Conservation (phyloP, 1,140 invertebrate genomes). For the Euborellia annulipes region DNA sequence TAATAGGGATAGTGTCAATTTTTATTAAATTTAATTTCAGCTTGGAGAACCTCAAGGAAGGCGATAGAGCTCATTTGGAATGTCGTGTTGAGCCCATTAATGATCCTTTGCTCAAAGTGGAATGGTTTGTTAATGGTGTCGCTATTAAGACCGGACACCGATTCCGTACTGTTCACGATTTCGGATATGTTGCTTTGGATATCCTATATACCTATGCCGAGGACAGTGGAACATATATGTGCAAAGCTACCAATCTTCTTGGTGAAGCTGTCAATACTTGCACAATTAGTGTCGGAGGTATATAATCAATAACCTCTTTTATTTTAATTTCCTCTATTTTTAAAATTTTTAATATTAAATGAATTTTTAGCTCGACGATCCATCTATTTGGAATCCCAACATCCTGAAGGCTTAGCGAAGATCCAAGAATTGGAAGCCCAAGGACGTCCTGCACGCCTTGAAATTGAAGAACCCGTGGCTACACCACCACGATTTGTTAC, state of each 20-base stretch:
- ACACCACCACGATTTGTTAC: slow-evolving; percentile 67
- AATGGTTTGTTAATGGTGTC: slow-evolving; percentile 87
- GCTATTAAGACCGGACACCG: slow-evolving; percentile 66
- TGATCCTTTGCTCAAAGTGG: slow-evolving; percentile 84
- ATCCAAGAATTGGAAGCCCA: slow-evolving; percentile 78
- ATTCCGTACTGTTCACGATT: slow-evolving; percentile 84
- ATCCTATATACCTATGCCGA: slow-evolving; percentile 86
- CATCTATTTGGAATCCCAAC: slow-evolving; percentile 79
- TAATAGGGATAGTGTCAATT: no score
- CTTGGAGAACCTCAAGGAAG: slow-evolving; percentile 74
- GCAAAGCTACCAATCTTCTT: slow-evolving; percentile 77
- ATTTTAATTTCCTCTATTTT: background rate
- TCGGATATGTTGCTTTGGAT: slow-evolving; percentile 89
- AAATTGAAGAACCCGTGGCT: slow-evolving; percentile 62
- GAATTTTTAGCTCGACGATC: slow-evolving; percentile 48
- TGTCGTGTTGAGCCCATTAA: slow-evolving; percentile 90
- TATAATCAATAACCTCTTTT: no score
- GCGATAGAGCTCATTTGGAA: slow-evolving; percentile 86
- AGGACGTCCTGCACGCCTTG: slow-evolving; percentile 54
- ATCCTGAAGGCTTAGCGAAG: slow-evolving; percentile 83
- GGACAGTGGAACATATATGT: slow-evolving; percentile 88
- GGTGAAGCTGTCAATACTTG: slow-evolving; percentile 88
- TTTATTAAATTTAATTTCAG: no score
- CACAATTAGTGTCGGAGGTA: slow-evolving; percentile 63
- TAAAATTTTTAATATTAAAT: slow-evolving; percentile 10